These are phyloP conservation scores for Ariolimax columbianus DNA, from an alignment of 2,888 invertebrate species.

Conservation along the genomic window DNA sequence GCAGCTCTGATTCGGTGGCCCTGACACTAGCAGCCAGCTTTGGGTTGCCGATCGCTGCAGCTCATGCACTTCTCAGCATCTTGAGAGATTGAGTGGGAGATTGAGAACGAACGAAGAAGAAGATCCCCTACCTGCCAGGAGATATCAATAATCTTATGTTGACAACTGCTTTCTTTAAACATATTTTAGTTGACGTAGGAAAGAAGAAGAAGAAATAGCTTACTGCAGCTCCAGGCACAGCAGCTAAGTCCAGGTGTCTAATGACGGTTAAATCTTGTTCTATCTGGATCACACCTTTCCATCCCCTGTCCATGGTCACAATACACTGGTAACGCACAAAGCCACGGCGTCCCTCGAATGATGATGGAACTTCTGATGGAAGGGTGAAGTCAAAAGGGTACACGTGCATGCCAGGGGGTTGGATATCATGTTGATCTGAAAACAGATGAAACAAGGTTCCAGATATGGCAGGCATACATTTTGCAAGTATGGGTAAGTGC, in stretches of 20 bases:
- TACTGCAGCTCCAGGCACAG: conserved; percentile 50
- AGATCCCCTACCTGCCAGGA: no score
- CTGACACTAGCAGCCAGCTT: no score
- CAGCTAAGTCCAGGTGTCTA: conserved; percentile 52
- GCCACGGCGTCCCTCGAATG: conserved; percentile 54
- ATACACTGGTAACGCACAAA: conserved; percentile 53
- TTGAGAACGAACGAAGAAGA: no score
- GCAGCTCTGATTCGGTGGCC: no score
- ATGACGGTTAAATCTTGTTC: conserved; percentile 56
- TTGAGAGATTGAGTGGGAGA: no score
- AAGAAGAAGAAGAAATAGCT: conserved; percentile 26
- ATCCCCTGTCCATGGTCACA: conserved; percentile 52
- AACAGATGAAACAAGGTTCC: background rate
- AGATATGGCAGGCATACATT: no score
- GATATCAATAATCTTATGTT: background rate
- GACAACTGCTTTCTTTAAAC: background rate
- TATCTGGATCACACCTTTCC: conserved; percentile 52
- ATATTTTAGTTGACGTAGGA: background rate
- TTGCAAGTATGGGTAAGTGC: no score
- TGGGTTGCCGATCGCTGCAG: no score
- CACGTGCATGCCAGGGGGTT: conserved; percentile 53
- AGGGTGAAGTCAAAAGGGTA: conserved; percentile 55
- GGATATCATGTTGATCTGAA: conserved; percentile 46
- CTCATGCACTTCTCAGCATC: no score
- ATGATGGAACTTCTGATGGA: conserved; percentile 54